Percentiles rank a stretch among this genome's conserved stretches.
These are phyloP conservation scores for Halcyon chelicuti DNA, from an alignment of 2,797 vertebrate genomes.

Conservation along the genomic window DNA sequence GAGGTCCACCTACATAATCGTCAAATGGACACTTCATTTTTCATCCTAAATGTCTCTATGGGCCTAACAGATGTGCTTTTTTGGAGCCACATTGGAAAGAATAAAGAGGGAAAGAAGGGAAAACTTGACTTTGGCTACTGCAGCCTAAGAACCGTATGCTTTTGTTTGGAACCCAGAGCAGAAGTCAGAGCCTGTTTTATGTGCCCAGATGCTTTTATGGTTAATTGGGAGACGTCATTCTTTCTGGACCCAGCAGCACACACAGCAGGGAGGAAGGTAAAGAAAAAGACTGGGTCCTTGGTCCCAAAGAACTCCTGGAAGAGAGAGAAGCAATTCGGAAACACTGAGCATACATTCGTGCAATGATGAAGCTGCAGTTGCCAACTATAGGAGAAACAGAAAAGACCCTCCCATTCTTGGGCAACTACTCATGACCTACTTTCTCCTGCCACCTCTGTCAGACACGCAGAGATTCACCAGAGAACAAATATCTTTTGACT, in stretches of 20 bases:
- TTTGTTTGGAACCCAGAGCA: not conserved
- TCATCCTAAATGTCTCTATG: not conserved
- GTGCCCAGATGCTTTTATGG: not conserved
- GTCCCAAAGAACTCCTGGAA: not conserved
- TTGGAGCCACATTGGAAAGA: not conserved
- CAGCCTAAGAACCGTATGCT: not conserved
- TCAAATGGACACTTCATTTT: conserved; percentile 40
- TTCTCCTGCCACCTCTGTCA: conserved; percentile 4
- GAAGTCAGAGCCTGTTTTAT: not conserved
- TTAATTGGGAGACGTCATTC: not conserved
- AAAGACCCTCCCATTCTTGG: not conserved
- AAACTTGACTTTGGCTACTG: not conserved
- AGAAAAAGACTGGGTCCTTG: not conserved
- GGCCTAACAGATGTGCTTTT: conserved; percentile 40
- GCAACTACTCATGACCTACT: not conserved
- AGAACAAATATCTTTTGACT: not conserved
- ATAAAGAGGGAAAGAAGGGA: not conserved
- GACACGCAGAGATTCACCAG: not conserved
- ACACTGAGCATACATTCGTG: not conserved
- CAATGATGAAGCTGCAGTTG: not conserved
- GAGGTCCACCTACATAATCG: not conserved
- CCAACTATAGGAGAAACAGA: not conserved
- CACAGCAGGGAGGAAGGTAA: not conserved
- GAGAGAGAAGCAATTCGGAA: not conserved
- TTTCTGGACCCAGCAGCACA: not conserved